phyloP scores from a whole-genome alignment of 2,113 vertebrate species.

The Ammospiza nelsoni region DNA sequence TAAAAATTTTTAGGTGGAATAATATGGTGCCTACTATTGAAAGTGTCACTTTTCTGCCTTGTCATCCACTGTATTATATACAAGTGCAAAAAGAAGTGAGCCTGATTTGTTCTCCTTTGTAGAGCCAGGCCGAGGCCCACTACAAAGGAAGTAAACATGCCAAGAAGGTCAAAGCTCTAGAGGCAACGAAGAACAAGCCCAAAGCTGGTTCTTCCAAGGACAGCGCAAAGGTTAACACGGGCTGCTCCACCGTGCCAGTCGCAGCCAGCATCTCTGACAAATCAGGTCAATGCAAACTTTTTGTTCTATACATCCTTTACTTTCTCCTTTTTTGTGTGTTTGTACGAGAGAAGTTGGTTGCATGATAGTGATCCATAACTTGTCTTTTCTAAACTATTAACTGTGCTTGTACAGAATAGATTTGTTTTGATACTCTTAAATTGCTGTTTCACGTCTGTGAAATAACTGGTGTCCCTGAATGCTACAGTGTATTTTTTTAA shows the following conservation, averaged over 20 bases:
- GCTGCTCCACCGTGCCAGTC: slow-evolving; percentile 77
- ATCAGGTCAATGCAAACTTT: slow-evolving; percentile 87
- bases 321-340: slow-evolving; percentile 39
- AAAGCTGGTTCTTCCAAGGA: slow-evolving; percentile 85
- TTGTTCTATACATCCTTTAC: slow-evolving; percentile 74
- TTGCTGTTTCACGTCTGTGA: background rate
- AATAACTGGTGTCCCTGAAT: background rate
- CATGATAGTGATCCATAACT: slow-evolving; percentile 38
- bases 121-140: slow-evolving; percentile 98
- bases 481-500: background rate
- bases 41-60: slow-evolving; percentile 73
- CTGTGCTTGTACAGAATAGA: slow-evolving; percentile 16
- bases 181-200: slow-evolving; percentile 92
- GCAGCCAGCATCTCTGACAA: slow-evolving; percentile 82
- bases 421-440: slow-evolving; percentile 38
- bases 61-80: slow-evolving; percentile 64
- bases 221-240: slow-evolving; percentile 82
- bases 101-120: slow-evolving; percentile 93
- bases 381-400: slow-evolving; percentile 40
- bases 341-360: slow-evolving; percentile 30
- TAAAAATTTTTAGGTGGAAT: background rate
- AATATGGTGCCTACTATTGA: slow-evolving; percentile 77
- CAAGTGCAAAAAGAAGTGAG: slow-evolving; percentile 77
- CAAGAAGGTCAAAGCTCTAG: slow-evolving; percentile 98
- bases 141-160: slow-evolving; percentile 99